These are phyloP conservation scores for Torymus texanus DNA, from an alignment of 2,888 invertebrate genomes.

Conservation along the genomic window DNA sequence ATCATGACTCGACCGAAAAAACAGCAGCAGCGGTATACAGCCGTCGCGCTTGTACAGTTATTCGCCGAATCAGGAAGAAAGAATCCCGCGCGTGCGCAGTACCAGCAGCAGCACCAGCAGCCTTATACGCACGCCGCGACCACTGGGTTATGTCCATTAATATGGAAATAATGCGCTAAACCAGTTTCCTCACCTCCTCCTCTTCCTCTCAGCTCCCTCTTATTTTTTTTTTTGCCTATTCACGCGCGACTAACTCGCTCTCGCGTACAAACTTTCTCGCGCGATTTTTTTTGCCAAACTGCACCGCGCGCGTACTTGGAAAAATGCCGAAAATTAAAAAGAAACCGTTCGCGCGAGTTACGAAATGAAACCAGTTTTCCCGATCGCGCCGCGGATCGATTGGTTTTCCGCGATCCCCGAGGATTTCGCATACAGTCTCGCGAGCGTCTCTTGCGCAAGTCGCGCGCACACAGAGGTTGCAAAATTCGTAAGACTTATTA, in stretches of 20 bases:
- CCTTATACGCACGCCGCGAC: constrained; percentile 2
- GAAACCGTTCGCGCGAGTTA: too few relatives aligned
- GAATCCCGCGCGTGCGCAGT: constrained; percentile 20
- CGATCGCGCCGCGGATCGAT: constrained; percentile 24
- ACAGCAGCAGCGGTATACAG: not conserved
- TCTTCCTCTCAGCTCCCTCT: not conserved
- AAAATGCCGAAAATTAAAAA: too few relatives aligned
- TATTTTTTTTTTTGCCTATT: constrained; percentile 18
- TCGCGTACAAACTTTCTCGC: too few relatives aligned
- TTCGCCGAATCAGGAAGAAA: constrained; percentile 36
- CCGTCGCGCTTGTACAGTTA: constrained; percentile 29
- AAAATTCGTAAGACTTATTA: too few relatives aligned
- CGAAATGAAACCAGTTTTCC: constrained; percentile 25
- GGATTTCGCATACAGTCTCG: constrained; percentile 2
- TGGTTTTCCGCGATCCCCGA: constrained; percentile 34
- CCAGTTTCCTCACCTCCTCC: constrained; percentile 25
- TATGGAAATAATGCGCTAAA: constrained; percentile 51
- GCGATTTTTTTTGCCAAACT: too few relatives aligned
- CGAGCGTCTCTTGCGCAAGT: not conserved
- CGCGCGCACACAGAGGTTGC: too few relatives aligned
- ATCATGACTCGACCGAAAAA: too few relatives aligned
- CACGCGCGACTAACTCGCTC: too few relatives aligned
- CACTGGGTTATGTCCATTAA: constrained; percentile 20
- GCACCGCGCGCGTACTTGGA: too few relatives aligned
- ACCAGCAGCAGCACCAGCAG: too few relatives aligned